Evolutionary conservation across 2,113 vertebrate genomes (phyloP).

Genomic region (Porphyrio hochstetteri): DNA sequence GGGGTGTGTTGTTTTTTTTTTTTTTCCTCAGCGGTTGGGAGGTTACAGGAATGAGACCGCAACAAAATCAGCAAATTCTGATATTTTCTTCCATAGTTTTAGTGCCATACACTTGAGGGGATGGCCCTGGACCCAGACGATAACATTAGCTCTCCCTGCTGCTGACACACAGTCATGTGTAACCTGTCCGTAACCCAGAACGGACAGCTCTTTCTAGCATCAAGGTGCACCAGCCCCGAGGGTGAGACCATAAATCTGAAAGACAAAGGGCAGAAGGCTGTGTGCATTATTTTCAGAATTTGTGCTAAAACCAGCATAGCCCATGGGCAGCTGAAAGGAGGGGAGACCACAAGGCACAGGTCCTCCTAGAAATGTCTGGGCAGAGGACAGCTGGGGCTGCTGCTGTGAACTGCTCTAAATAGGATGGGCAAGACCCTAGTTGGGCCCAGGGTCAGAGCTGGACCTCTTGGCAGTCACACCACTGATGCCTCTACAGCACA

Average conservation of each 20-base stretch:
- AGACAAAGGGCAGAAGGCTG: neutral
- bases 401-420: neutral
- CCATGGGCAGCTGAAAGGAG: neutral
- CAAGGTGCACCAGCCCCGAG: neutral
- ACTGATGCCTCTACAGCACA: fast-evolving
- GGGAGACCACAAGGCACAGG: neutral
- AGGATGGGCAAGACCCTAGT: neutral
- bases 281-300: neutral
- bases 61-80: neutral
- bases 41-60: neutral
- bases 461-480: neutral
- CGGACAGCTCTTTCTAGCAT: neutral
- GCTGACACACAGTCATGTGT: fast-evolving
- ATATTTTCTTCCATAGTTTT: neutral
- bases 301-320: neutral
- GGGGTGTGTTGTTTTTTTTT: neutral
- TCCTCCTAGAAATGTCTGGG: neutral
- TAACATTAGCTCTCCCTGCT: neutral
- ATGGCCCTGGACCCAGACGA: neutral
- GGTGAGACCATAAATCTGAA: neutral
- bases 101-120: neutral
- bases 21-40: neutral
- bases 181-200: neutral
- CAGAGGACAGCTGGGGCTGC: neutral
- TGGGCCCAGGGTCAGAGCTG: neutral